Conservation (phyloP, 2,888 invertebrate species). For the Cheilosia scutellata region DNA sequence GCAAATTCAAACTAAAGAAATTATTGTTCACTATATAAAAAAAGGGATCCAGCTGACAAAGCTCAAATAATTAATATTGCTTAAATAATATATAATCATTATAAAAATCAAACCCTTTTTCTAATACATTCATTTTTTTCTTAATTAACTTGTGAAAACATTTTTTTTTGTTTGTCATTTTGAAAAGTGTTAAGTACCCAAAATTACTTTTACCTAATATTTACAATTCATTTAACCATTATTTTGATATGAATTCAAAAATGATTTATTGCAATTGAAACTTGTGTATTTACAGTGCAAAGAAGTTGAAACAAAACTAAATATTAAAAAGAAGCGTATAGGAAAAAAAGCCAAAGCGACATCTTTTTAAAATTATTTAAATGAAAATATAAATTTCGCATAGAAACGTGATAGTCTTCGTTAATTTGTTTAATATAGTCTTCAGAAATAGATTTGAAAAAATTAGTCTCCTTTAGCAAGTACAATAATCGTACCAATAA, state of each 20-base stretch:
- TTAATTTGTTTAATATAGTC: conserved; percentile 69
- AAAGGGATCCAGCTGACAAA: conserved; percentile 34
- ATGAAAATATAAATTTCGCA: conserved; percentile 45
- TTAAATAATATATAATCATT: conserved; percentile 31
- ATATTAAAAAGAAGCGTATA: conserved; percentile 18
- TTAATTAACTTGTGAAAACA: conserved; percentile 39
- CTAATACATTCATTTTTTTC: conserved; percentile 7
- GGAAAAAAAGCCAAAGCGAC: conserved; percentile 65
- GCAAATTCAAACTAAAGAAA: conserved; percentile 42
- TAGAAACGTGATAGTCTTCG: conserved; percentile 75
- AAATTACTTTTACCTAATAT: conserved; percentile 64
- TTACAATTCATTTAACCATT: conserved; percentile 65
- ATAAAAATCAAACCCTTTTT: conserved; percentile 20
- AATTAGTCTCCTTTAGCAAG: conserved; percentile 72
- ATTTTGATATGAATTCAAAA: conserved; percentile 65
- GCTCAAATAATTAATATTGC: conserved; percentile 11
- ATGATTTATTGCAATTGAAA: conserved; percentile 56
- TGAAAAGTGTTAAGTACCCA: conserved; percentile 10
- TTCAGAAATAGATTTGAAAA: conserved; percentile 69
- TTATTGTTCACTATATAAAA: conserved; percentile 21
- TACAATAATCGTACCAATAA: conserved; percentile 71
- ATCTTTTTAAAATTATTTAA: conserved; percentile 57
- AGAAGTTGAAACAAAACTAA: conserved; percentile 19
- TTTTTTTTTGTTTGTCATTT: conserved; percentile 30
- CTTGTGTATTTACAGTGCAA: conserved; percentile 69